These are phyloP conservation scores for Digitonthophagus gazella DNA, from an alignment of 2,888 invertebrate species.

Conservation along the genomic window DNA sequence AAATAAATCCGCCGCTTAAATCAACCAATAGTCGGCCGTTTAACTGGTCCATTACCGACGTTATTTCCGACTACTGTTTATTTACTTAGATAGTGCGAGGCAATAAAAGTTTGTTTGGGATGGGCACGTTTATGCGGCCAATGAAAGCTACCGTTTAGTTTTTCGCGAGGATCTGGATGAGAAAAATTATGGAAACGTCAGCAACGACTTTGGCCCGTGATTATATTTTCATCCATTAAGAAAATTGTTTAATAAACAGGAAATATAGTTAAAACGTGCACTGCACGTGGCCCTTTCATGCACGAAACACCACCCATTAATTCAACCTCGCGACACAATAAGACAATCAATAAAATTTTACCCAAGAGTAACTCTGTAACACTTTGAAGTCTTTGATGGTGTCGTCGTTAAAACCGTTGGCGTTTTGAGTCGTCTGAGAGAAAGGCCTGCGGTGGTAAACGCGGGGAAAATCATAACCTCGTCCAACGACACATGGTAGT, in stretches of 20 bases:
- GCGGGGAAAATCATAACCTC: constrained; percentile 8
- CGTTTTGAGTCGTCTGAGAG: constrained; percentile 2
- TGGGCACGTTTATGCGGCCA: constrained; percentile 12
- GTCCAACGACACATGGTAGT: constrained; percentile 32
- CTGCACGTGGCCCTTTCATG: neutral
- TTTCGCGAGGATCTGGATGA: neutral
- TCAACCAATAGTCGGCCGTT: constrained; percentile 17
- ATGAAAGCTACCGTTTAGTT: neutral
- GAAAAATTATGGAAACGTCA: neutral
- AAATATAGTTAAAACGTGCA: neutral
- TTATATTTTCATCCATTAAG: neutral
- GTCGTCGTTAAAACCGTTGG: neutral
- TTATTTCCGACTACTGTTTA: constrained; percentile 11
- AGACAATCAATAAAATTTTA: neutral
- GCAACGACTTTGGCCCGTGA: neutral
- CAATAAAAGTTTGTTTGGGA: constrained; percentile 13
- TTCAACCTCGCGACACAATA: neutral
- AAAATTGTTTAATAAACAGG: neutral
- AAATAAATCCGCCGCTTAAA: constrained; percentile 11
- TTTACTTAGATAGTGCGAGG: constrained; percentile 14
- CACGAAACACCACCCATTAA: neutral
- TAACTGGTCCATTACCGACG: constrained; percentile 14
- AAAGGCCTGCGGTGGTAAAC: constrained; percentile 1
- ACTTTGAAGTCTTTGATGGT: neutral
- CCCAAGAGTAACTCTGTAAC: neutral